Base-by-base conservation (phyloP, 2,797 vertebrate species). In the Pseudomugil tenellus region DNA sequence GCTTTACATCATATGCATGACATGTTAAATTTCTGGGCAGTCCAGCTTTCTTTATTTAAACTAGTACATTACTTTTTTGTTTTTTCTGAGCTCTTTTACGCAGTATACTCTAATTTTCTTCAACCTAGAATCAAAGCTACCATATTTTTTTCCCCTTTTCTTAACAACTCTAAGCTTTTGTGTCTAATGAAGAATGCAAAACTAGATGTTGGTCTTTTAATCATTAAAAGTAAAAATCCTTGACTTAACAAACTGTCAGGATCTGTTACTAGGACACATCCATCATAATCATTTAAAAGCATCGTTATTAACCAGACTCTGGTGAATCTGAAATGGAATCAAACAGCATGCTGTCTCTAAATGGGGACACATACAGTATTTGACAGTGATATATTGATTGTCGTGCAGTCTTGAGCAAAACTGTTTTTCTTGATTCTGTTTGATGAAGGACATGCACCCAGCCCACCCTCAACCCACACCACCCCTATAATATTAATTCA, bases 311-410 rank as follows among this genome's bases (percentile, higher is more conserved):
- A n/a, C 5, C 43, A 41, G 59, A 62, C 48, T 70, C 4, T 23
- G 56, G 67, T 74, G 63, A 67, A 59, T 69, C 29, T 76, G 62
- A 63, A 60, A 37, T 60, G n/a, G 28, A 60, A 65, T 79, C 57
- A 72, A 73, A 76, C 69, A 63, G 58, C 66, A 39, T 10, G 6
- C 21, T 46, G 57, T 70, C 41, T 70, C 46, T 60, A 67, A 78
- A 23, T 53, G 58, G 64, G 60, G 69, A 58, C 32, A 70, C 57
- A 71, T 66, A 39, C 48, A 21, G 49, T 25, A 16, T 43, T 39
- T 73, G 67, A 83, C 71, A 76, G 43, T 82, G 72, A 87, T 77
- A 46, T 83, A 88, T 81, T 67, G 85, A 88, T 86, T 70, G 46
- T 74, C 34, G 68, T 68, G 72, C 65, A 63, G 65, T 79, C 55